These are phyloP conservation scores for Nephrotoma appendiculata DNA, from an alignment of 2,888 invertebrate species.

Conservation along the genomic window DNA sequence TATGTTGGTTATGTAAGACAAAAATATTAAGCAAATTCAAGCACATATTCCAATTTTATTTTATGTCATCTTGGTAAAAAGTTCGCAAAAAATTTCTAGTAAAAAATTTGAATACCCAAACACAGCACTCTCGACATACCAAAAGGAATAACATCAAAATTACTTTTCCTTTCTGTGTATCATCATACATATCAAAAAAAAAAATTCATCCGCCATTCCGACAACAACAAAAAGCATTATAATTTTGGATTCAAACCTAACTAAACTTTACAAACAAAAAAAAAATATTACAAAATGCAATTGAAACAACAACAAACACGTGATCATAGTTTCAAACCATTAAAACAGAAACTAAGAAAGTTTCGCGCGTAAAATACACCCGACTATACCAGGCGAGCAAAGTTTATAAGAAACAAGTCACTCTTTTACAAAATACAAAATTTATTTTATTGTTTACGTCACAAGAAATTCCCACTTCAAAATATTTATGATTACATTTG, in stretches of 20 bases:
- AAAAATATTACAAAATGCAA: background rate
- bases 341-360: constrained; percentile 12
- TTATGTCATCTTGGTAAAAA: constrained; percentile 5
- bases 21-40: background rate
- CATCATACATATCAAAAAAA: background rate
- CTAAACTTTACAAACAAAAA: background rate
- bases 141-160: background rate
- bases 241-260: background rate
- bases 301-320: background rate
- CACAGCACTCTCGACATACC: background rate
- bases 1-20: background rate
- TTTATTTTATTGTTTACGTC: background rate
- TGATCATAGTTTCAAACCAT: background rate
- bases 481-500: background rate
- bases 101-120: background rate
- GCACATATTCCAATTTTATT: constrained; percentile 1
- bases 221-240: background rate
- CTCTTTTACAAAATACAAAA: background rate
- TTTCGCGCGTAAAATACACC: constrained; percentile 33
- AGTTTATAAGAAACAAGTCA: constrained; percentile 8
- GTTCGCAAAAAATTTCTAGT: constrained; percentile 4
- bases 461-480: background rate
- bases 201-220: background rate
- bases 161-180: background rate
- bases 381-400: constrained; percentile 28